Evolutionary conservation across 2,888 invertebrate species (phyloP).

Genomic region (Julus scanicus): DNA sequence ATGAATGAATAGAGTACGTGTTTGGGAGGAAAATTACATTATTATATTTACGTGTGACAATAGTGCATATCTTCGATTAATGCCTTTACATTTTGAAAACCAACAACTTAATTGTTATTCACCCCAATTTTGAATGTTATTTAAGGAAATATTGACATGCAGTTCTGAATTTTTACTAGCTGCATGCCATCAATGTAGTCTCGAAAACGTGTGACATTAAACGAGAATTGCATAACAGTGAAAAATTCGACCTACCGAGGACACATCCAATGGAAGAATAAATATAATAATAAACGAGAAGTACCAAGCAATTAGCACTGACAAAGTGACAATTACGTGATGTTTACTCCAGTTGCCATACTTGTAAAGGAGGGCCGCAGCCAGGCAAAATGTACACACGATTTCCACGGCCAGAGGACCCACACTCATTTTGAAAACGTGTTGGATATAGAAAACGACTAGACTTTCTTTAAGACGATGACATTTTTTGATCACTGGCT

Average conservation of each 20-base stretch:
- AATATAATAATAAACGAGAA: slow-evolving; percentile 98
- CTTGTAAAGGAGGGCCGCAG: slow-evolving; percentile 83
- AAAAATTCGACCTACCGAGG: slow-evolving; percentile 79
- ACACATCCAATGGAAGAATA: slow-evolving; percentile 95
- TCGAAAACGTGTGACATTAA: not conserved
- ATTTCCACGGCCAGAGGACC: slow-evolving; percentile 84
- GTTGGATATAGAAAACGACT: not conserved
- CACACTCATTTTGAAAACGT: slow-evolving; percentile 72
- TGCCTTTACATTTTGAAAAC: too few relatives aligned
- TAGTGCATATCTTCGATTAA: too few relatives aligned
- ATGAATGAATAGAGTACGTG: slow-evolving; percentile 62
- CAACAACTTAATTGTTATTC: too few relatives aligned
- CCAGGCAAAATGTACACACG: slow-evolving; percentile 78
- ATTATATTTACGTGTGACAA: too few relatives aligned
- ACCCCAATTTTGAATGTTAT: too few relatives aligned
- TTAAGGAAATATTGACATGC: too few relatives aligned
- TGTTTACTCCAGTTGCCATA: slow-evolving; percentile 97
- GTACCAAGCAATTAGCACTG: slow-evolving; percentile 97
- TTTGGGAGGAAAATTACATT: not conserved
- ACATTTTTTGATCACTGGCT: not conserved
- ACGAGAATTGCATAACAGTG: not conserved
- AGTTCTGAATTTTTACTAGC: not conserved
- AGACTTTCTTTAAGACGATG: not conserved
- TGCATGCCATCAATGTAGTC: not conserved
- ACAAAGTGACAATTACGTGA: slow-evolving; percentile 90